Percentiles rank a stretch among this genome's conserved stretches.
Evolutionary conservation across 2,888 invertebrate species (phyloP).

Genomic region (Spodoptera picta): DNA sequence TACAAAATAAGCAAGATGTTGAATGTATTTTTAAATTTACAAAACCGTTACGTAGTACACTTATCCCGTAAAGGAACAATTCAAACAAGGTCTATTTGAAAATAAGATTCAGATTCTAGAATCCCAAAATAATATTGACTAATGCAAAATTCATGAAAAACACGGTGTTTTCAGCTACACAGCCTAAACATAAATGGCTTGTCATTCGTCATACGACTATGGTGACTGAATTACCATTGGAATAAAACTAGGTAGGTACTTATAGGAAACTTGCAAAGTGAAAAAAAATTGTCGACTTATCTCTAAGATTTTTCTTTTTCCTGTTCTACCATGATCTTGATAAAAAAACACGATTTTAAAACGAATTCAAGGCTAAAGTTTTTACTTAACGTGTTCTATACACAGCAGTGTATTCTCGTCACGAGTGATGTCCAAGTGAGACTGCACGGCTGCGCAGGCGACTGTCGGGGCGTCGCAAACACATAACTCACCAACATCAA

Average conservation of each 20-base stretch:
- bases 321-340: too few relatives aligned
- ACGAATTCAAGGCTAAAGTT: conserved; percentile 34
- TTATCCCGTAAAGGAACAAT: conserved; percentile 17
- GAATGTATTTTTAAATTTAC: conserved; percentile 43
- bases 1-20: conserved; percentile 45
- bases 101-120: conserved; percentile 7
- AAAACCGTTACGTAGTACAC: conserved; percentile 14
- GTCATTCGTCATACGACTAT: too few relatives aligned
- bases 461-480: conserved; percentile 58
- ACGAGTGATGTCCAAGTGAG: conserved; percentile 71
- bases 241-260: too few relatives aligned
- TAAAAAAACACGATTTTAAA: conserved; percentile 13
- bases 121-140: too few relatives aligned
- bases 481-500: conserved; percentile 74
- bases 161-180: too few relatives aligned
- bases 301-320: too few relatives aligned
- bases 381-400: conserved; percentile 39
- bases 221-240: too few relatives aligned
- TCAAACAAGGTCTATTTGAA: conserved; percentile 9
- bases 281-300: too few relatives aligned
- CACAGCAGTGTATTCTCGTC: conserved; percentile 66
- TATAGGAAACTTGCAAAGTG: too few relatives aligned
- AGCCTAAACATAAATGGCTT: too few relatives aligned
- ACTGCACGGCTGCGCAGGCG: conserved; percentile 75
- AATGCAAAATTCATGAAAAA: too few relatives aligned